Evolutionary conservation across 37 sponge, comb jelly and placozoan species (phyloP), one percentile per base, ranked within the genome.

Genomic region (Diacarnus erythraeanus): DNA sequence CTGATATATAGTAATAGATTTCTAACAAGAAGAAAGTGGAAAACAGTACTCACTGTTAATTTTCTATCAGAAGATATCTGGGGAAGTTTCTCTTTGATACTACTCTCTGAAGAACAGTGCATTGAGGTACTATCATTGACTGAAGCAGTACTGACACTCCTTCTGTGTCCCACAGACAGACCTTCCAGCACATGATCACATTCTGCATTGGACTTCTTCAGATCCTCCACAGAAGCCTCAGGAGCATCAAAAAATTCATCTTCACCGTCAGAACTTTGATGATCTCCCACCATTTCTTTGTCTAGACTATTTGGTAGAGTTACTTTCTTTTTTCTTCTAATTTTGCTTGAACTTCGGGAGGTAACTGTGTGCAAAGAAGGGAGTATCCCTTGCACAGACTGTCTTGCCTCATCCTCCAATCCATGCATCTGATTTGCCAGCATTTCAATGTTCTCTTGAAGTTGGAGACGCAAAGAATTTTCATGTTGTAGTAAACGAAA

Each of bases 401-500:
- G 72, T 31, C 73, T 77, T 59, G 86, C 83, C 71, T 85, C 83
- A 18, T 77, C 61, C 78, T 95, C 96, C 42, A 95, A 74, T 1
- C 81, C 69, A 21, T 89, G 91, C 83, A 90, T 89, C 82, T 95
- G 85, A 8, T 78, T 86, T 41, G 96, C 98, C 38, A 97, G 77
- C 25, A 80, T 64, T 86, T 97, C 98, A 69, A 94, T 84, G 57
- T 85, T 92, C 76, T 94, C 98, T 77, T 94, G 88, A 18, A 97
- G 79, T 72, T 87, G 72, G 42, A 81, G 75, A 1, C 96, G 79
- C 58, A 89, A 61, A 20, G 90, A 78, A 57, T 77, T 82, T 72
- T 94, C 98, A 23, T 84, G 77, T 51, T 92, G 83, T 8, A 95
- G 87, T 8, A 87, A 77, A 10, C 79, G 75, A 31, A 56, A 58